Base-by-base conservation (phyloP, 2,888 invertebrate genomes). In the Acanthoscelides obtectus region DNA sequence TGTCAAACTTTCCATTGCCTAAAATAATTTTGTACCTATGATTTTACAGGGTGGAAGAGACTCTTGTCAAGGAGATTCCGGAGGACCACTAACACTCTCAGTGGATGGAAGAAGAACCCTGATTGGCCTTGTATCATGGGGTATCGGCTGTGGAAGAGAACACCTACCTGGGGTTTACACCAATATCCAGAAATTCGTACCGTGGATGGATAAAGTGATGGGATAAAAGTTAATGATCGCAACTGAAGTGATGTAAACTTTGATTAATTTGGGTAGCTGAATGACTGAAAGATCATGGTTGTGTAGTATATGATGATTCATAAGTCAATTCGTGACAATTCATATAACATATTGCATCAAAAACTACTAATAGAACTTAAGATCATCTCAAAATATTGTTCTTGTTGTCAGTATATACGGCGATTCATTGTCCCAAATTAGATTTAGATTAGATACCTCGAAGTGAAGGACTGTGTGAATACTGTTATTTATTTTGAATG, bases 81-180 rank as follows among this genome's bases (percentile, higher is more conserved):
- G 96, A 22, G 96, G 96, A 8, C 96, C 96, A 0, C 86, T 96
- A n/a, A 96, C 96, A 0, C 89, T 94, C 84, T 90, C 93, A 22
- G 87, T 95, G 71, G 95, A 96, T 74, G 96, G 96, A 3, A 89
- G 95, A 68, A 93, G 93, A 85, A 95, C 95, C 63, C 88, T 96
- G 21, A 93, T 96, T 64, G 96, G 96, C 0, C 88, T 96, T 0
- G 96, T 94, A 0, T 95, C 95, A 0, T 96, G 96, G 96, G 95
- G 95, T 73, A 96, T 96, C 77, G 95, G 95, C 72, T 96, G 96
- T 80, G 96, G 96, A 0, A 87, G 96, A 0, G 95, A 96, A 80
- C 95, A 96, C 80, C 85, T 96, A 6, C 96, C 96, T 0, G 96
- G 96, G 0, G 96, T 96, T 4, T 96, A 96, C 82, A 96, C 96